Evolutionary conservation across 2,888 invertebrate genomes (phyloP).

Genomic region (Eristalis intricaria): DNA sequence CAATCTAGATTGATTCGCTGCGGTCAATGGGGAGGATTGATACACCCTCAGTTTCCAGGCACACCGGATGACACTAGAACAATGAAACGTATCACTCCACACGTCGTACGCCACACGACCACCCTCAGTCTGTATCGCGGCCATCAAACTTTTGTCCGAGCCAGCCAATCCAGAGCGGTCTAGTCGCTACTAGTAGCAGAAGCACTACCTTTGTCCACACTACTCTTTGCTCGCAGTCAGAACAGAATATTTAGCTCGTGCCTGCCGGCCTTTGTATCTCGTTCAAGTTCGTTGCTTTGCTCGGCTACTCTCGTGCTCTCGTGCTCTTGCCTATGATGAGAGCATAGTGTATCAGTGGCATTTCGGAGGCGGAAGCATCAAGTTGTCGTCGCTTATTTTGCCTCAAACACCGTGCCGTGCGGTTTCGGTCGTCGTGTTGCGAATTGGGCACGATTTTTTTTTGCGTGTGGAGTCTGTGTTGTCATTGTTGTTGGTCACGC

Average conservation of each 20-base stretch:
- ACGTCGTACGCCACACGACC: background rate
- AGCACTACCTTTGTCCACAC: background rate
- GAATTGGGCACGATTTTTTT: constrained; percentile 6
- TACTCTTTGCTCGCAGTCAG: background rate
- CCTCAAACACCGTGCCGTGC: constrained; percentile 19
- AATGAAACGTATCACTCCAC: no score
- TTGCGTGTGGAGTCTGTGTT: background rate
- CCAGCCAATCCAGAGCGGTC: background rate
- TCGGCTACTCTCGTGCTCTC: background rate
- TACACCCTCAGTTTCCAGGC: constrained; percentile 20
- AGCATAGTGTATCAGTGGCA: constrained; percentile 48
- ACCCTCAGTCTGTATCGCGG: background rate
- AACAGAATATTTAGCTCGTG: background rate
- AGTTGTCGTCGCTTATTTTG: constrained; percentile 29
- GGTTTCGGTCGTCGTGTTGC: constrained; percentile 1
- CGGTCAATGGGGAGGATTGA: constrained; percentile 12
- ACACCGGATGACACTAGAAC: background rate
- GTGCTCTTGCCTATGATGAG: constrained; percentile 22
- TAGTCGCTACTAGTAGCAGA: constrained; percentile 15
- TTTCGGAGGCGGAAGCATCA: constrained; percentile 63
- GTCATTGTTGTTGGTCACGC: constrained; percentile 37
- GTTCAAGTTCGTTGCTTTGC: constrained; percentile 56
- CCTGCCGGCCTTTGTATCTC: constrained; percentile 56
- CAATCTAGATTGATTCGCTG: constrained; percentile 1
- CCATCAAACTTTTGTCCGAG: constrained; percentile 16